These are phyloP conservation scores for Entomobrya proxima DNA, from an alignment of 2,888 invertebrate genomes.

Conservation along the genomic window DNA sequence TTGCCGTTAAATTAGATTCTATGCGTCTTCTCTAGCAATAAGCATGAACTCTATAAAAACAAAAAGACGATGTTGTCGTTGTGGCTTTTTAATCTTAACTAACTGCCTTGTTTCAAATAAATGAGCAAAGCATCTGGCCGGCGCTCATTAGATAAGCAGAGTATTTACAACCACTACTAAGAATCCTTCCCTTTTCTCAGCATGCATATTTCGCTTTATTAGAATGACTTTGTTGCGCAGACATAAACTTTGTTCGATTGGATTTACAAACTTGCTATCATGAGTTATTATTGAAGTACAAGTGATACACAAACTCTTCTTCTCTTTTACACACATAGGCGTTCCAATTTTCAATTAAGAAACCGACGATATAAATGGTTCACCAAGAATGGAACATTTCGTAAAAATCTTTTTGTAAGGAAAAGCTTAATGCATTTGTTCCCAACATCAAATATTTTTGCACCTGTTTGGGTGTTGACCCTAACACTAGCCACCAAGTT, in stretches of 20 bases:
- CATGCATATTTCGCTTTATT: constrained; percentile 1
- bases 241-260: no score
- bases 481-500: background rate
- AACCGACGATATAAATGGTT: no score
- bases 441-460: background rate
- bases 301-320: no score
- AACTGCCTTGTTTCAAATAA: constrained; percentile 67
- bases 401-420: no score
- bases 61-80: background rate
- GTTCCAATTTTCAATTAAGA: no score
- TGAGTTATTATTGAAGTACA: constrained; percentile 20
- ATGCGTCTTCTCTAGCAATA: background rate
- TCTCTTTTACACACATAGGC: no score
- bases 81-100: constrained; percentile 61
- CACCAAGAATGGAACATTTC: no score
- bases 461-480: background rate
- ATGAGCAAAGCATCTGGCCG: constrained; percentile 70
- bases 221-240: constrained; percentile 9
- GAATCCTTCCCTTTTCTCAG: constrained; percentile 27
- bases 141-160: constrained; percentile 67
- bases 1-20: background rate
- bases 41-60: background rate
- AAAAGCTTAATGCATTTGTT: no score
- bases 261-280: background rate
- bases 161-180: constrained; percentile 61